Conservation (phyloP, 2,113 vertebrate genomes). For the Chloroceryle aenea region DNA sequence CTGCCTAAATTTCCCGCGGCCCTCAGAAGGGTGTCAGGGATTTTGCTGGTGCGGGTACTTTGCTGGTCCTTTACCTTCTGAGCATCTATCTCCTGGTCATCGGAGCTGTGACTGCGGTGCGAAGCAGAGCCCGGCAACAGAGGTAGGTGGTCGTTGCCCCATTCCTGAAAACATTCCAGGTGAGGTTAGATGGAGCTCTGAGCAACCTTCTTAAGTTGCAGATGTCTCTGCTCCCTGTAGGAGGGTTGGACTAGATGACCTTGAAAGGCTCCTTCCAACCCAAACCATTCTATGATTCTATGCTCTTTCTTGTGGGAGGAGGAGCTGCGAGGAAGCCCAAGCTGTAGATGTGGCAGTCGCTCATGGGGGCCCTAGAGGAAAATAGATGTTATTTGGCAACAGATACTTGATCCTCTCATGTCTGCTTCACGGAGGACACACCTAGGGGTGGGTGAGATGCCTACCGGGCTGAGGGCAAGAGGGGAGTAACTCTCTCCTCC, state of each 20-base stretch:
- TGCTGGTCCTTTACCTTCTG: neutral
- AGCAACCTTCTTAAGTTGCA: neutral
- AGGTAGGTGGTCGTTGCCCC: neutral
- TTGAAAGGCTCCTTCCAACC: neutral
- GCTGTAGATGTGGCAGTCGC: neutral
- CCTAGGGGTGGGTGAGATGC: neutral
- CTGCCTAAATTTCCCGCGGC: neutral
- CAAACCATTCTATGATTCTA: neutral
- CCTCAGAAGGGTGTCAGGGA: neutral
- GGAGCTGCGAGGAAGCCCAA: neutral
- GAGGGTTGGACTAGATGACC: neutral
- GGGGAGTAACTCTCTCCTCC: neutral
- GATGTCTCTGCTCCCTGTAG: neutral
- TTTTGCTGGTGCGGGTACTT: neutral
- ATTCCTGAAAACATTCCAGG: neutral
- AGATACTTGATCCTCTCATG: neutral
- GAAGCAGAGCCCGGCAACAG: neutral
- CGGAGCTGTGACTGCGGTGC: neutral
- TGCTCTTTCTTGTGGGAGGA: neutral
- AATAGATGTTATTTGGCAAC: neutral
- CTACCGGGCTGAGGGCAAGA: neutral
- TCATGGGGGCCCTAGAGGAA: neutral
- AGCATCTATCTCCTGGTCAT: neutral
- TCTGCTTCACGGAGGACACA: neutral
- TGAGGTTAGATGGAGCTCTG: neutral